These are phyloP conservation scores for Conops quadrifasciatus DNA, from an alignment of 2,888 invertebrate genomes.

Conservation along the genomic window DNA sequence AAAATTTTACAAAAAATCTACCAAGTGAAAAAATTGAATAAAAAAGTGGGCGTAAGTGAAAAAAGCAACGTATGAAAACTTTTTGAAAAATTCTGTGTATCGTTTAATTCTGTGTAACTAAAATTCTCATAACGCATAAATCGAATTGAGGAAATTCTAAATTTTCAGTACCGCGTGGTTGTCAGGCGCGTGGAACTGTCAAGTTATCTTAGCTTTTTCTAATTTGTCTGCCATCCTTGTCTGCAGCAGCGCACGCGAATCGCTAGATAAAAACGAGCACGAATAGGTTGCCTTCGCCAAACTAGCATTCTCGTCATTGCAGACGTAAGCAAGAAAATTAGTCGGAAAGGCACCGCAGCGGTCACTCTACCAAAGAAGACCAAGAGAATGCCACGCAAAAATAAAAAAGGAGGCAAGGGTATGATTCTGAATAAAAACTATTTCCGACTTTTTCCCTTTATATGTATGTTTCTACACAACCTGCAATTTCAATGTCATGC, in stretches of 20 bases:
- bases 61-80: slow-evolving; percentile 26
- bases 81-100: slow-evolving; percentile 21
- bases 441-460: background rate
- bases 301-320: background rate
- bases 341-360: slow-evolving; percentile 27
- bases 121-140: background rate
- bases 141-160: background rate
- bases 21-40: slow-evolving; percentile 25
- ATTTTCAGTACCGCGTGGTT: slow-evolving; percentile 19
- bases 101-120: no score
- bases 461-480: background rate
- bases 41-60: slow-evolving; percentile 39
- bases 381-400: slow-evolving; percentile 61
- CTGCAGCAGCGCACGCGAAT: slow-evolving; percentile 25
- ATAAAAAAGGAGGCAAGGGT: slow-evolving; percentile 63
- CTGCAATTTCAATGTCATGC: slow-evolving; percentile 16
- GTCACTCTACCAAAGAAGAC: slow-evolving; percentile 25
- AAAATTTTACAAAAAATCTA: slow-evolving; percentile 36
- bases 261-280: slow-evolving; percentile 6
- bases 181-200: slow-evolving; percentile 7
- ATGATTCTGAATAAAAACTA: slow-evolving; percentile 41
- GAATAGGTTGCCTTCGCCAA: background rate
- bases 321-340: slow-evolving; percentile 26
- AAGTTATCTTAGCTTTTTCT: background rate
- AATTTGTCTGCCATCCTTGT: slow-evolving; percentile 2